Base-by-base conservation (phyloP, 2,113 vertebrate species). In the Sakesphorus luctuosus region DNA sequence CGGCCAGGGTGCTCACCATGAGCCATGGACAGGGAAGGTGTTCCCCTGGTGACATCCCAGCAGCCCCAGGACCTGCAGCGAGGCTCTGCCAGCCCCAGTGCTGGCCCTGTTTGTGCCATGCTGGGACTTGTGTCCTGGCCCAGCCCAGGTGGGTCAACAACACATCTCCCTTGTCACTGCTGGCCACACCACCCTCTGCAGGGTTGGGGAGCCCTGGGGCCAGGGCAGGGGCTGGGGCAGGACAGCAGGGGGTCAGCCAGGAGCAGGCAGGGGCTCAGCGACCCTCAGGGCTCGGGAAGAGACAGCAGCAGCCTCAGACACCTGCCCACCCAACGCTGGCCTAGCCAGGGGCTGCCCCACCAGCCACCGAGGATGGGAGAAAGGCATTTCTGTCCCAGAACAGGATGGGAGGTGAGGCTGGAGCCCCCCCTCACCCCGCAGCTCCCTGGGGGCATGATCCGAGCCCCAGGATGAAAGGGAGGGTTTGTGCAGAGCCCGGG, bases 11-110 rank as follows among this genome's bases (percentile, higher is more conserved):
- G 31, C 14, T 35, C 65, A 9, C 18, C 18, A 3, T 1, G 33
- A 55, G 25, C 20, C 19, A 21, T 15, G 21, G 3, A 15, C 9
- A 21, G 21, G 1, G 3, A 36, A 43, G 35, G 31, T 0, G 0
- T 4, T 10, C 16, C 40, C 3, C 2, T 1, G 6, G n/a, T 0
- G 13, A 19, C 40, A 38, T 2, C 20, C 28, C 7, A 1, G 26
- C 18, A 12, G 52, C 19, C 12, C 58, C 31, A 3, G 15, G 10
- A 10, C 11, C 4, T 6, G 9, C 13, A 7, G n/a, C 36, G 6
- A 38, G 38, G n/a, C 50, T 23, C 46, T 35, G 7, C 26, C 14
- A 13, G 31, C 13, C 16, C 6, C 25, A 9, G 50, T 26, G 50
- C 49, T 52, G 50, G 50, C 25, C 50, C 50, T 1, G 0, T 21